Evolutionary conservation across 2,113 vertebrate genomes (phyloP), one percentile per base, ranked within the genome.

Genomic region (Scalopus aquaticus): DNA sequence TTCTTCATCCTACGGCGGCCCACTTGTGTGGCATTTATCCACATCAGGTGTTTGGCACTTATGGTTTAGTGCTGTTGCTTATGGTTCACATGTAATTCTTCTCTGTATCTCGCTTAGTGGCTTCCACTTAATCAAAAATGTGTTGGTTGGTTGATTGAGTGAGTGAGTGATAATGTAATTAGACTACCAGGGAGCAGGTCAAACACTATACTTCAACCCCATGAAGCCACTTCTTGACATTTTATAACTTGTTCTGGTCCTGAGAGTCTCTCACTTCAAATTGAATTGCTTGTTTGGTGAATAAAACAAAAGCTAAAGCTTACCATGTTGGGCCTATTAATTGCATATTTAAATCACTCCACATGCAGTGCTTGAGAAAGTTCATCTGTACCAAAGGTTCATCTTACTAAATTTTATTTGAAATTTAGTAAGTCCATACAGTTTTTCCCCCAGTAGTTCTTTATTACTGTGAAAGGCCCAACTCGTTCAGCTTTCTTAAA

Each of bases 281-380:
- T 76, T 67, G 60, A 16, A 74, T 89, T 93, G 46, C 67, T 94
- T 86, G 32, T 91, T 94, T 62, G 51, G 19, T 76, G 60, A 80
- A 51, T 86, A 72, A 65, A 93, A 87, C 39, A 77, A 94, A 94
- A 92, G 44, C 77, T 44, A 56, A 58, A 49, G 42, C 15, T 90
- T 42, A 32, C 30, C 22, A 54, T 51, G 76, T 79, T 78, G 20
- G 60, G 9, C 72, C 28, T 87, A 16, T 89, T 85, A 72, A 83
- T 19, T 42, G 26, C 24, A 39, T 93, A 42, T 79, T 90, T 94
- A 74, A 81, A 74, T 69, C 81, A 70, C 15, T 3, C 22, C 35
- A 42, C 28, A 37, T 37, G 32, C 19, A 62, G n/a, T 70, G 15
- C 19, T 84, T 70, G 44, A 35, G 51, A 89, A 94, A 91, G 28